A percentile compares a stretch with the other conserved stretches of the same genome.
Conservation (phyloP, 2,113 vertebrate genomes). For the Zosterops borbonicus region DNA sequence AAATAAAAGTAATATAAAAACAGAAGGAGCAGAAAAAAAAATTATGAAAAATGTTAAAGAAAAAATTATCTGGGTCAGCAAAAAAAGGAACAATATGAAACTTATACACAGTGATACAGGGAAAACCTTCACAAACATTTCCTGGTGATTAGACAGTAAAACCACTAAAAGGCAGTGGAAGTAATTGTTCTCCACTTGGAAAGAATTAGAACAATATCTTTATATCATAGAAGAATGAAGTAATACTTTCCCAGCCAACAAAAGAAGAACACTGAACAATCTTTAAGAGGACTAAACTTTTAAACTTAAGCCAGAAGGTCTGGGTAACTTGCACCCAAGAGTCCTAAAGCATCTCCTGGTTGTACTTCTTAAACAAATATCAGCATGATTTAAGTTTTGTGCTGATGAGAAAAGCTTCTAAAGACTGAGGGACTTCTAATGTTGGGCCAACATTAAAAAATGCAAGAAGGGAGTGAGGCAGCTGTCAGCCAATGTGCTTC, state of each 20-base stretch:
- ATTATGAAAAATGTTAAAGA: background rate
- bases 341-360: background rate
- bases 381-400: background rate
- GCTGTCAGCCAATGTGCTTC: background rate
- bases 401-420: background rate
- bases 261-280: background rate
- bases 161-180: background rate
- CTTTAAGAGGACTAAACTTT: background rate
- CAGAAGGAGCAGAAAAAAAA: background rate
- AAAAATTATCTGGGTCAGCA: background rate
- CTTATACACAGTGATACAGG: background rate
- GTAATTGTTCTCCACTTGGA: background rate
- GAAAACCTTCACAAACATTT: background rate
- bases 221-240: conserved; percentile 12
- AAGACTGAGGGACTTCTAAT: background rate
- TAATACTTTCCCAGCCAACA: background rate
- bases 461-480: background rate
- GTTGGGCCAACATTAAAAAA: background rate
- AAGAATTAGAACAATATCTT: background rate
- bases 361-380: background rate
- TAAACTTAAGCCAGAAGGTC: background rate
- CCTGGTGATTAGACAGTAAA: background rate
- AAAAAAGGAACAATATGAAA: background rate
- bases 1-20: background rate
- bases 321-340: background rate